A percentile compares a stretch with the other conserved stretches of the same genome.
These are phyloP conservation scores for Labeo rohita DNA, from an alignment of 2,113 vertebrate genomes.

Conservation along the genomic window DNA sequence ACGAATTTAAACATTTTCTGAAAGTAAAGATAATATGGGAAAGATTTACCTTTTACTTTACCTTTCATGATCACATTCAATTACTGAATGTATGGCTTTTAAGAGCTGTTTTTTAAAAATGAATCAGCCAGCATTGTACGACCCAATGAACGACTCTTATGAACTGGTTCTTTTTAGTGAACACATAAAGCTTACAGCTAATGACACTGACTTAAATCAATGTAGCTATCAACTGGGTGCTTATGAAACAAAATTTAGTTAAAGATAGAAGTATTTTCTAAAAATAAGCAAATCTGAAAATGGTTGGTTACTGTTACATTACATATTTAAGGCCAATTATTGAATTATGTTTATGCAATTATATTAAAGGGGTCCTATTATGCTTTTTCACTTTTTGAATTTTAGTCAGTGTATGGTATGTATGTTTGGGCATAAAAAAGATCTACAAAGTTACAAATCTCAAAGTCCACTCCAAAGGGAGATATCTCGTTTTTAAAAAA, in stretches of 20 bases:
- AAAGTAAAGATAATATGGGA: neutral
- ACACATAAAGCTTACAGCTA: neutral
- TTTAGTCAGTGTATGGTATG: too few species aligned
- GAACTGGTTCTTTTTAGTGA: neutral
- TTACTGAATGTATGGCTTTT: neutral
- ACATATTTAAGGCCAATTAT: neutral
- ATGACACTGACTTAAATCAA: too few species aligned
- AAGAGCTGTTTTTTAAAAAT: neutral
- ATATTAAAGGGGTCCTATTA: too few species aligned
- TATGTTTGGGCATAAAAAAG: too few species aligned
- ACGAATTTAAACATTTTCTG: neutral
- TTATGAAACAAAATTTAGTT: neutral
- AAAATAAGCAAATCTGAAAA: neutral
- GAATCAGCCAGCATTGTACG: neutral
- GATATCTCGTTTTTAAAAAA: too few species aligned
- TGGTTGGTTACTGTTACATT: neutral
- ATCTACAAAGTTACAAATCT: too few species aligned
- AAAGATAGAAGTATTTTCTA: neutral
- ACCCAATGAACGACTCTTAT: neutral
- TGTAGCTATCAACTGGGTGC: neutral
- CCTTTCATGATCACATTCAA: neutral
- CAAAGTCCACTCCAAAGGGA: too few species aligned
- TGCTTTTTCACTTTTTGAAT: too few species aligned
- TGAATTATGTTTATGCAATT: neutral
- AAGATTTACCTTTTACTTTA: neutral